These are phyloP conservation scores for Chironomus tentans DNA, from an alignment of 2,888 invertebrate species.

Conservation along the genomic window DNA sequence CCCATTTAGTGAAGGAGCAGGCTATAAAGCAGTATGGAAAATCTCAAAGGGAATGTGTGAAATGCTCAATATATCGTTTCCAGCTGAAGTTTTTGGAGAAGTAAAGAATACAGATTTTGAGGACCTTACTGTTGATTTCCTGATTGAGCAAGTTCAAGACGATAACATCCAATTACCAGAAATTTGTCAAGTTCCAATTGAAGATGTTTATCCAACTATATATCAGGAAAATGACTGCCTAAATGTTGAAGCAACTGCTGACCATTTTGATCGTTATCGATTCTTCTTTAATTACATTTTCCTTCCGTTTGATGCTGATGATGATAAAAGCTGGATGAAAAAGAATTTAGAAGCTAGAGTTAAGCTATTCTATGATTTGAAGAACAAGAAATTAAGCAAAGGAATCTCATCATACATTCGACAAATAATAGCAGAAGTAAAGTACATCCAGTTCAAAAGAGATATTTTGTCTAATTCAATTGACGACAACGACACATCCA, in stretches of 20 bases:
- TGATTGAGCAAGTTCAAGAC: conserved; percentile 49
- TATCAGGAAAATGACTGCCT: conserved; percentile 46
- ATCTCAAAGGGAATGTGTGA: conserved; percentile 50
- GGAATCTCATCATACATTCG: conserved; percentile 46
- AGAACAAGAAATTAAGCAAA: conserved; percentile 45
- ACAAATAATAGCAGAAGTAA: conserved; percentile 46
- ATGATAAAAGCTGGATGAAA: conserved; percentile 48
- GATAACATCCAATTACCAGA: conserved; percentile 48
- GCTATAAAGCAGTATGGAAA: conserved; percentile 58
- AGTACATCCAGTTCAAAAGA: conserved; percentile 45
- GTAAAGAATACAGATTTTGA: conserved; percentile 45
- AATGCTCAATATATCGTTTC: conserved; percentile 48
- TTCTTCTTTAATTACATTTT: conserved; percentile 52
- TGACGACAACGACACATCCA: conserved; percentile 35
- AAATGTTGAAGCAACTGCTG: conserved; percentile 47
- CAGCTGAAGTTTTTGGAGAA: conserved; percentile 49
- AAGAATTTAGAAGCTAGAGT: conserved; percentile 48
- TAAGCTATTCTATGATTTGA: conserved; percentile 50
- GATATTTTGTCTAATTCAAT: conserved; percentile 42
- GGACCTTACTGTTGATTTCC: conserved; percentile 45
- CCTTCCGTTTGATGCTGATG: conserved; percentile 54
- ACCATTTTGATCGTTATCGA: conserved; percentile 48
- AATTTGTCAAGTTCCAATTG: conserved; percentile 46
- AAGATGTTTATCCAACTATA: conserved; percentile 50
- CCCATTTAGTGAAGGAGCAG: conserved; percentile 40